Evolutionary conservation across 1,140 invertebrate genomes (phyloP).

Genomic region (Sycobia sp.): DNA sequence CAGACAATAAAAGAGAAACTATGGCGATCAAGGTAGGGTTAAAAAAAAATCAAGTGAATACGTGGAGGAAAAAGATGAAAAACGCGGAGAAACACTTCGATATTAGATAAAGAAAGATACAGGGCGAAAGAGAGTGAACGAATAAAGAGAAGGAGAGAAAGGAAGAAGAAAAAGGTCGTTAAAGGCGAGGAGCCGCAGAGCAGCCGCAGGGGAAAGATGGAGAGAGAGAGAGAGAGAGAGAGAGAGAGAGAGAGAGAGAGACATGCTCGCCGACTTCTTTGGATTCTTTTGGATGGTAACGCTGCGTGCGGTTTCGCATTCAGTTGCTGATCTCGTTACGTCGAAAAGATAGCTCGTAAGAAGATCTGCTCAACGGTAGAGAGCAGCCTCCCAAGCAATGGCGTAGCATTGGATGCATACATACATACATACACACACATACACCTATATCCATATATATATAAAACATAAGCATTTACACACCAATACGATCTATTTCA

Average conservation of each 20-base stretch:
- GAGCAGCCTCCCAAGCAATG: too few relatives aligned
- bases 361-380: too few relatives aligned
- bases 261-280: constrained; percentile 36
- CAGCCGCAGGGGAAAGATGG: neutral
- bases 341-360: constrained; percentile 21
- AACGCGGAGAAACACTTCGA: constrained; percentile 31
- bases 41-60: constrained; percentile 5
- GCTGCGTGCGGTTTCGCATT: constrained; percentile 44
- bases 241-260: neutral
- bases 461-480: too few relatives aligned
- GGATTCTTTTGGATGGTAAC: constrained; percentile 32
- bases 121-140: too few relatives aligned
- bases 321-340: constrained; percentile 34
- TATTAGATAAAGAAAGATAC: constrained; percentile 40
- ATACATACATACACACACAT: too few relatives aligned
- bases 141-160: constrained; percentile 34
- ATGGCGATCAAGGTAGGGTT: neutral
- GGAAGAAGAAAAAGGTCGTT: constrained; percentile 24
- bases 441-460: too few relatives aligned
- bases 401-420: too few relatives aligned
- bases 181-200: constrained; percentile 28
- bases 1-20: neutral
- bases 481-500: too few relatives aligned
- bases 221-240: neutral
- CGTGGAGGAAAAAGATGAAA: constrained; percentile 7